These are phyloP conservation scores for Phainopepla nitens DNA, from an alignment of 2,113 vertebrate genomes.

Conservation along the genomic window DNA sequence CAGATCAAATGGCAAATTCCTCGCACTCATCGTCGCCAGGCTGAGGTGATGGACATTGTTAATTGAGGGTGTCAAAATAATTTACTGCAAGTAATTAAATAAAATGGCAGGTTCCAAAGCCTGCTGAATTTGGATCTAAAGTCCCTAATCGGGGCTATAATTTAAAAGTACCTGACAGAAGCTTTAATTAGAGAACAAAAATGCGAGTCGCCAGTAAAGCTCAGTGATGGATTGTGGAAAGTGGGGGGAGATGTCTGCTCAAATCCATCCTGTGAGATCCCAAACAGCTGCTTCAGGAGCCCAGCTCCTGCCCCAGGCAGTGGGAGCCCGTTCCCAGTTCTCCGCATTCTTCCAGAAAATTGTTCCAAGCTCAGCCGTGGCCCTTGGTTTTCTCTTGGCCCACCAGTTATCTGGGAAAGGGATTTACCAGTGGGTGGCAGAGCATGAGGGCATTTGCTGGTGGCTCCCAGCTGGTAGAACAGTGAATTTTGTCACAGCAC, in stretches of 20 bases:
- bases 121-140: slow-evolving; percentile 6
- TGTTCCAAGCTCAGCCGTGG: not conserved
- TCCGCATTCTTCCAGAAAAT: not conserved
- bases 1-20: slow-evolving; percentile 31
- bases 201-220: not conserved
- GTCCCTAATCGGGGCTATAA: slow-evolving; percentile 23
- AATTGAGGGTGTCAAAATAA: slow-evolving; percentile 62
- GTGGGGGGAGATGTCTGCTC: slow-evolving; percentile 9
- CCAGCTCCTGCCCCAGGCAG: not conserved
- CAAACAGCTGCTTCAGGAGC: not conserved
- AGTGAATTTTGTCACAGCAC: not conserved
- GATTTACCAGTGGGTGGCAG: not conserved
- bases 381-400: not conserved
- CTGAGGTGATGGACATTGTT: slow-evolving; percentile 8
- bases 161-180: slow-evolving; percentile 14
- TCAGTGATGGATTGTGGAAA: slow-evolving; percentile 29
- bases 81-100: slow-evolving; percentile 61
- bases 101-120: slow-evolving; percentile 42
- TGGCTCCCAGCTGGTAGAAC: not conserved
- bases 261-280: not conserved
- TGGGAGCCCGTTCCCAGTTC: not conserved
- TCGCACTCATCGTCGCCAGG: not conserved
- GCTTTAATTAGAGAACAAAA: slow-evolving; percentile 45
- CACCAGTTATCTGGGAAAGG: not conserved
- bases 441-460: not conserved